Conservation (phyloP, 2,888 invertebrate species). For the Zhuqinia jingwanae region DNA sequence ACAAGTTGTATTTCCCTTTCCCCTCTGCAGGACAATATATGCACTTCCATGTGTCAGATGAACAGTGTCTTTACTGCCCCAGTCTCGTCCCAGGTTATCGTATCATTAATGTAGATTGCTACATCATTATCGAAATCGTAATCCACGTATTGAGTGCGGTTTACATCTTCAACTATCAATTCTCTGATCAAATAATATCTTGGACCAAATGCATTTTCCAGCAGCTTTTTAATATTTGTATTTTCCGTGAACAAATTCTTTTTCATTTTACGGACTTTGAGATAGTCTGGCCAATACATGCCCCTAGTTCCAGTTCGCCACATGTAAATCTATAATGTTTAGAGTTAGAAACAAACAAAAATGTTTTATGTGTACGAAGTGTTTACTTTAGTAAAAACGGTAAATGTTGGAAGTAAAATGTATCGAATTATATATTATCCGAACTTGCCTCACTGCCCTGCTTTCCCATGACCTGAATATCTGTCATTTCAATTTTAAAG, state of each 20-base stretch:
- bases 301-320: background rate
- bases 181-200: background rate
- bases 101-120: too few relatives aligned
- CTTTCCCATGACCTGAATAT: constrained; percentile 12
- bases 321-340: constrained; percentile 31
- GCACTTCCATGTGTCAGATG: too few relatives aligned
- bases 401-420: too few relatives aligned
- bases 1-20: too few relatives aligned
- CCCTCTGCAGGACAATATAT: too few relatives aligned
- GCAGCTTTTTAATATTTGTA: constrained; percentile 3
- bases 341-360: too few relatives aligned
- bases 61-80: too few relatives aligned
- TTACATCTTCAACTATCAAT: background rate
- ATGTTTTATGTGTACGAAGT: too few relatives aligned
- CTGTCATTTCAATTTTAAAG: background rate
- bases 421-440: too few relatives aligned
- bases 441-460: constrained; percentile 16
- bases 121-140: background rate
- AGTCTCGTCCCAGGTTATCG: too few relatives aligned
- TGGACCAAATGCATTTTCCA: constrained; percentile 9
- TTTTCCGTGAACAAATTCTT: background rate
- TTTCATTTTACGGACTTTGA: too few relatives aligned
- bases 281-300: constrained; percentile 15
- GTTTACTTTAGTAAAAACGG: background rate
- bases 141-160: background rate